Conservation (phyloP, 2,113 vertebrate species). For the Helogale parvula region DNA sequence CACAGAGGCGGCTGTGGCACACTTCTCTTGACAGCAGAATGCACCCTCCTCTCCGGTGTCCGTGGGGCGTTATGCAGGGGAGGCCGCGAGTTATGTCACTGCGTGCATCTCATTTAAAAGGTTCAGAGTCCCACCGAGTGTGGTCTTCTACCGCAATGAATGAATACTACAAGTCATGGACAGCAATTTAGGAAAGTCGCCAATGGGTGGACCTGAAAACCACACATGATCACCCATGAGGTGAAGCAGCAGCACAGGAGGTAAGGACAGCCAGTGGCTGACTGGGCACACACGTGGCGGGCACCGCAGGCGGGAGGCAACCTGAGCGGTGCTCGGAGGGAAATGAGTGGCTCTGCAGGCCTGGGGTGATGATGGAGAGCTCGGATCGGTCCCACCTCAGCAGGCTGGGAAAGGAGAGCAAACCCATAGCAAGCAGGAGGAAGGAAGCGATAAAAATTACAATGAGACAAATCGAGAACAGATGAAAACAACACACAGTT, state of each 20-base stretch:
- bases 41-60: too few species aligned
- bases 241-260: background rate
- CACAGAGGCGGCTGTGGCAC: accelerated
- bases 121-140: accelerated
- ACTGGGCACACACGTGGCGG: accelerated
- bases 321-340: accelerated
- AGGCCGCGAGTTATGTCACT: accelerated
- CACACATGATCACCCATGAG: background rate
- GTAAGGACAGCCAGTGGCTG: background rate
- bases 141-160: background rate
- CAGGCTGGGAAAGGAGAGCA: background rate
- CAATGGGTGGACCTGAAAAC: too few species aligned
- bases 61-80: accelerated
- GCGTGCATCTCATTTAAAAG: accelerated
- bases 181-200: background rate
- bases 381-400: accelerated
- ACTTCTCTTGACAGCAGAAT: accelerated
- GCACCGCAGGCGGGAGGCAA: too few species aligned
- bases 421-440: background rate
- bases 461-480: accelerated
- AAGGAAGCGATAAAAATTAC: background rate
- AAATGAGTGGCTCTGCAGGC: accelerated
- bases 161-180: too few species aligned
- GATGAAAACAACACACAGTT: background rate
- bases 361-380: accelerated